Evolutionary conservation across 2,888 invertebrate species (phyloP).

Genomic region (Iselma pallidipennis): DNA sequence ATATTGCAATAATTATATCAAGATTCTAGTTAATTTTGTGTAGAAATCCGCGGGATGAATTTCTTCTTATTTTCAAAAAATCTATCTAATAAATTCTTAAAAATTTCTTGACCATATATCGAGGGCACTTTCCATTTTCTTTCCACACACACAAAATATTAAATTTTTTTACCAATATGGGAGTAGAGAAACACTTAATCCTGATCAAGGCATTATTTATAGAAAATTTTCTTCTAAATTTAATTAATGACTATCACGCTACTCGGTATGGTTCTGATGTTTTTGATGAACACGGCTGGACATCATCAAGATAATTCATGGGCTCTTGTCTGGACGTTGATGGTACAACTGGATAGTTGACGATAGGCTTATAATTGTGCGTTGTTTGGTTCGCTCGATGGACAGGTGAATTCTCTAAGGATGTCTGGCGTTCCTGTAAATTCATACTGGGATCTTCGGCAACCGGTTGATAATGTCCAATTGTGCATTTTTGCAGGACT

Average conservation of each 20-base stretch:
- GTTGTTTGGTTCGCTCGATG: constrained; percentile 52
- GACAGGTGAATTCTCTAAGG: constrained; percentile 48
- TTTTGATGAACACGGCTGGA: constrained; percentile 58
- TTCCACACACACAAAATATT: not conserved
- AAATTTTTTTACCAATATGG: not conserved
- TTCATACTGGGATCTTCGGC: constrained; percentile 66
- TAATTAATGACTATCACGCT: constrained; percentile 49
- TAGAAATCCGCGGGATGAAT: constrained; percentile 16
- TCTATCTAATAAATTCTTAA: not conserved
- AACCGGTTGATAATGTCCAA: constrained; percentile 64
- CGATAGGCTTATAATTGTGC: constrained; percentile 55
- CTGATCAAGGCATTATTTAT: constrained; percentile 20
- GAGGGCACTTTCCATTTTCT: not conserved
- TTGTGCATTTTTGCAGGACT: constrained; percentile 62
- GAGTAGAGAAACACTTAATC: constrained; percentile 12
- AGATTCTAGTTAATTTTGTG: constrained; percentile 13
- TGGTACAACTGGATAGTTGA: constrained; percentile 48
- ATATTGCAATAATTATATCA: constrained; percentile 28
- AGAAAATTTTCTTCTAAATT: constrained; percentile 25
- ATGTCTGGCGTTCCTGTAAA: constrained; percentile 55
- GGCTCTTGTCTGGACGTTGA: constrained; percentile 60
- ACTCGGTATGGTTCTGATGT: constrained; percentile 51
- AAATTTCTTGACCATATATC: not conserved
- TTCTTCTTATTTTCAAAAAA: constrained; percentile 12
- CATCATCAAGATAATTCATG: constrained; percentile 53